Base-by-base conservation (phyloP, 2,888 invertebrate species). In the Torymus texanus region DNA sequence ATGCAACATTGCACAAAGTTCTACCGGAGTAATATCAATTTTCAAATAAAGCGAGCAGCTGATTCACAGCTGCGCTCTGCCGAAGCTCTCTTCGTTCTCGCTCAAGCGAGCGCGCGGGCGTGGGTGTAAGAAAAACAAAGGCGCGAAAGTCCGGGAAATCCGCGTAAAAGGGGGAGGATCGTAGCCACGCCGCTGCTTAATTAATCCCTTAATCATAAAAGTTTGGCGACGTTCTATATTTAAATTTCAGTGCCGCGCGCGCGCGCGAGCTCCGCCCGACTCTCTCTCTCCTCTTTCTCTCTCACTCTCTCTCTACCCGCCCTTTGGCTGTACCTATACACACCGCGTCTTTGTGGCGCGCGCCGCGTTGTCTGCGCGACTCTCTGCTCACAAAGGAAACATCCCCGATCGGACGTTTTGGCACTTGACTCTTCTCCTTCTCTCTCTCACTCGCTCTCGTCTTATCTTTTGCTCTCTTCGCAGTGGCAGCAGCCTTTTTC, bases 201-300 rank as follows among this genome's bases (percentile, higher is more conserved):
- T 88, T 88, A 88, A 88, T 87, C 85, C 84, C 84, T 86, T 87
- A 85, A 87, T 87, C 87, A 85, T 85, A 86, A 88, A 88, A 88
- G 85, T 88, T 88, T 83, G 79, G 78, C 83, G 82, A 77, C 84
- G 82, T 18, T 85, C 84, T 82, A 83, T 85, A 86, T 86, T 86
- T 85, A 85, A 85, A 86, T 86, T 85, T 81, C 71, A 70, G 76
- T 71, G 65, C 79, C 79, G 84, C 81, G 79, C 79, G 77, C 75
- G 77, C 24, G 78, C n/a, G n/a, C n/a, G n/a, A n/a, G n/a, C 81
- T 29, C 29, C 29, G 29, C 29, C 29, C 4, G 3, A 5, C 29
- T 1, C 29, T 29, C 29, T 41, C 41, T 41, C 41, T 8, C 41
- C 41, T 41, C 41, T 41, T 8, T 41, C 41, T 41, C 41, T 41